phyloP scores from a whole-genome alignment of 2,888 invertebrate genomes.

The Catocala nupta region DNA sequence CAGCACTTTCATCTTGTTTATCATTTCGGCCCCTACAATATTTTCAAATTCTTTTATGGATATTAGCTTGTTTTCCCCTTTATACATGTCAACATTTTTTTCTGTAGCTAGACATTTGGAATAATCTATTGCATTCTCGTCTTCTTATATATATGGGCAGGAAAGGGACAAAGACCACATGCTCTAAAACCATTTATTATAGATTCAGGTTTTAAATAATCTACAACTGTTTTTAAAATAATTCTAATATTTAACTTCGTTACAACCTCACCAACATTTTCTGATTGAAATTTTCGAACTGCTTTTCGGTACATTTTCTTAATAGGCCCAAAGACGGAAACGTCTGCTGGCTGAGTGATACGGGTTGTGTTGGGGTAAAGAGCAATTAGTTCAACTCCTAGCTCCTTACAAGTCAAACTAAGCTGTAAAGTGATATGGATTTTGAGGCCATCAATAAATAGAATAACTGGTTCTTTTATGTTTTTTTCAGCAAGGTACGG shows the following conservation, averaged over 20 bases:
- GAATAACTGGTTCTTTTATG: slow-evolving; percentile 43
- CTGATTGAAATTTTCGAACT: slow-evolving; percentile 27
- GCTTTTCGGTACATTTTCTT: slow-evolving; percentile 24
- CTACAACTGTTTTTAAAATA: slow-evolving; percentile 27
- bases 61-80: slow-evolving; percentile 19
- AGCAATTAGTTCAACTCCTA: slow-evolving; percentile 42
- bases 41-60: slow-evolving; percentile 28
- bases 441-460: slow-evolving; percentile 51
- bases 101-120: slow-evolving; percentile 9
- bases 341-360: slow-evolving; percentile 37
- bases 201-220: slow-evolving; percentile 27
- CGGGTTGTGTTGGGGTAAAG: slow-evolving; percentile 41
- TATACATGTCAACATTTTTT: background rate
- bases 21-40: slow-evolving; percentile 24
- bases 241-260: slow-evolving; percentile 25
- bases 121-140: too few relatives aligned
- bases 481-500: slow-evolving; percentile 22
- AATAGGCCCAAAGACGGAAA: slow-evolving; percentile 47
- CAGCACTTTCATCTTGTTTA: slow-evolving; percentile 21
- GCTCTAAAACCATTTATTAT: too few relatives aligned
- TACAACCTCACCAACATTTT: slow-evolving; percentile 23
- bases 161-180: too few relatives aligned
- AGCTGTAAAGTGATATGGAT: slow-evolving; percentile 29
- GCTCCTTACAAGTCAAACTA: slow-evolving; percentile 36
- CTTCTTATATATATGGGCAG: too few relatives aligned